phyloP scores from a whole-genome alignment of 2,113 vertebrate species.

The Rhineura floridana region DNA sequence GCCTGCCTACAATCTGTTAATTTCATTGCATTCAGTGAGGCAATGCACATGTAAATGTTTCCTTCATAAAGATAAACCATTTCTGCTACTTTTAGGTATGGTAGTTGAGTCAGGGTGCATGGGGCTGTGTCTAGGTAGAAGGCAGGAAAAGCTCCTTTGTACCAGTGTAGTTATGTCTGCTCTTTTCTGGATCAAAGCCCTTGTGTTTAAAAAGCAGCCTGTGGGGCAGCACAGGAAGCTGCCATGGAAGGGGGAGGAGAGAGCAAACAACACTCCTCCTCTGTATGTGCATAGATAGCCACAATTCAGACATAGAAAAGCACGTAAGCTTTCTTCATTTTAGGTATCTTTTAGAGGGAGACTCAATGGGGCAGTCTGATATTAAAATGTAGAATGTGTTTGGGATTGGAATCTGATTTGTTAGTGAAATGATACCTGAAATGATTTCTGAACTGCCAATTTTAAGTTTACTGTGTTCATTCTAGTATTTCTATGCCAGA shows the following conservation, averaged over 20 bases:
- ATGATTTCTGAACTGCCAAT: constrained; percentile 6
- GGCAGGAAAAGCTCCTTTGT: background rate
- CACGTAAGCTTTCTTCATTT: background rate
- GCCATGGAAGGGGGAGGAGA: background rate
- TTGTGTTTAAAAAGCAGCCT: background rate
- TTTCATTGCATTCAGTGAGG: background rate
- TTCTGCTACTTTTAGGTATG: background rate
- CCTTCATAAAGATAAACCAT: background rate
- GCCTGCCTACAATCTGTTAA: background rate
- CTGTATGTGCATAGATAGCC: too few species aligned
- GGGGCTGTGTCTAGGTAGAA: background rate
- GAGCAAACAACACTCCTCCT: background rate
- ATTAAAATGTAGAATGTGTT: background rate
- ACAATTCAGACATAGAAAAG: background rate
- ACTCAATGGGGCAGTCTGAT: background rate
- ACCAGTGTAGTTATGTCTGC: too few species aligned
- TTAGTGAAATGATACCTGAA: background rate
- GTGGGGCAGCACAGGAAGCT: background rate
- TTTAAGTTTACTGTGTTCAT: constrained; percentile 18
- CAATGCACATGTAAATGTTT: background rate
- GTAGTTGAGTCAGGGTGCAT: background rate
- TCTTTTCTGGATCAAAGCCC: background rate
- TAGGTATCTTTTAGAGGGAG: background rate
- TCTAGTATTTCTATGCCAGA: constrained; percentile 74
- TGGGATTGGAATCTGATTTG: background rate